Percentiles rank a stretch among this genome's conserved stretches.
Conservation (phyloP, 2,888 invertebrate genomes). For the Melieria crassipennis region DNA sequence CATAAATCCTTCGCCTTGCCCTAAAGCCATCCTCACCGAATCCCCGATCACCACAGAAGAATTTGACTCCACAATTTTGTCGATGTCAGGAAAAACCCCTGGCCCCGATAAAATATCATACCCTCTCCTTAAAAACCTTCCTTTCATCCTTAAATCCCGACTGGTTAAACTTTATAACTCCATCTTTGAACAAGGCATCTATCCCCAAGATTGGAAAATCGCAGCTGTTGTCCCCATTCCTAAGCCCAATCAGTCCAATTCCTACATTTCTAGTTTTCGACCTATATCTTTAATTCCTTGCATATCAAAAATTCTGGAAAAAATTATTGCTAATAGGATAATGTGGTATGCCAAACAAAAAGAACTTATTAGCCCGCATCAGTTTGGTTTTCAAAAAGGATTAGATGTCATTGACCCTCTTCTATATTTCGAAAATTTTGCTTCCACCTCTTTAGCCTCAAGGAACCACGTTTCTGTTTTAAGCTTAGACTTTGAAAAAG, state of each 20-base stretch:
- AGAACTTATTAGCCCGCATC: conserved; percentile 6
- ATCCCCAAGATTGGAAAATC: conserved; percentile 7
- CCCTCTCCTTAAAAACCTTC: conserved; percentile 10
- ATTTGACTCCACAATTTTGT: conserved; percentile 2
- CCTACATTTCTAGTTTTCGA: neutral
- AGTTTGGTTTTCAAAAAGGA: conserved; percentile 9
- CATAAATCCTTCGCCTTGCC: neutral
- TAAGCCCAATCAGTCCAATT: conserved; percentile 10
- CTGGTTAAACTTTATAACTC: conserved; percentile 1
- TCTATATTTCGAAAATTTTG: conserved; percentile 12
- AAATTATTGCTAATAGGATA: conserved; percentile 7
- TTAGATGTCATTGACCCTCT: conserved; percentile 16
- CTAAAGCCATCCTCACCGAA: conserved; percentile 7
- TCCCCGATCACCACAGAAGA: conserved; percentile 5
- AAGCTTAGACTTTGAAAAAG: conserved; percentile 18
- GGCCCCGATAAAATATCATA: neutral
- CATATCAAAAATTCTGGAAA: conserved; percentile 18
- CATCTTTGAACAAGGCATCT: neutral
- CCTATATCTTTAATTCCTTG: conserved; percentile 12
- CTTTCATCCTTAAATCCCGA: conserved; percentile 3
- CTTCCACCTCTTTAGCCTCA: conserved; percentile 11
- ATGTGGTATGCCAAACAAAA: conserved; percentile 15
- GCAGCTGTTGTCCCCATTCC: neutral
- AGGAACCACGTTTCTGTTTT: conserved; percentile 9
- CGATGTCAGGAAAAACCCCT: conserved; percentile 1